Percentiles rank a stretch among this genome's conserved stretches.
These are phyloP conservation scores for Drosophila miranda DNA, from an alignment of 1,140 invertebrate genomes.

Conservation along the genomic window DNA sequence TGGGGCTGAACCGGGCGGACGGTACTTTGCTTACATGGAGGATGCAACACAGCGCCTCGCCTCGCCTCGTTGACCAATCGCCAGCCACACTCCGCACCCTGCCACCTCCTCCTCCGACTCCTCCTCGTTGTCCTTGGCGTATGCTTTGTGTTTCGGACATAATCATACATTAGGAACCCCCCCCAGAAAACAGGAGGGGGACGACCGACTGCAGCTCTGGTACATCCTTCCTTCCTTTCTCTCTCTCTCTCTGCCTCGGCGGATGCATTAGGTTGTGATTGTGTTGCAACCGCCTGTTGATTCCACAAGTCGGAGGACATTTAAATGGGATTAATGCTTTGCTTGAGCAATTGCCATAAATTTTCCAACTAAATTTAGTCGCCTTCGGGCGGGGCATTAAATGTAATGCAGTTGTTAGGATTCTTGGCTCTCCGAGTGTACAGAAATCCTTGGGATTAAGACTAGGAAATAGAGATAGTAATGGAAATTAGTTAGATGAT, in stretches of 20 bases:
- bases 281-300: slow-evolving; percentile 57
- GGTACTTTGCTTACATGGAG: too few species aligned
- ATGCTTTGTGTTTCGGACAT: slow-evolving; percentile 58
- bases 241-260: slow-evolving; percentile 1
- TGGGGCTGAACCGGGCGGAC: slow-evolving; percentile 41
- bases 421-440: neutral
- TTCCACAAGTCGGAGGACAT: slow-evolving; percentile 35
- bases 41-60: slow-evolving; percentile 20
- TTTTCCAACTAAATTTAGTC: slow-evolving; percentile 12
- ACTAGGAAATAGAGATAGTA: too few species aligned
- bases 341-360: slow-evolving; percentile 46
- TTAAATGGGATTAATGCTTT: slow-evolving; percentile 46
- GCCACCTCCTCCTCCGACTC: neutral
- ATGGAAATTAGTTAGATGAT: neutral
- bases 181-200: slow-evolving; percentile 5
- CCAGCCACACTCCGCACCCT: slow-evolving; percentile 12
- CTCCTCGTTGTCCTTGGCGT: slow-evolving; percentile 32
- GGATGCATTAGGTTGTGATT: slow-evolving; percentile 65
- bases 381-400: slow-evolving; percentile 7
- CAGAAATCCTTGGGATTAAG: slow-evolving; percentile 18
- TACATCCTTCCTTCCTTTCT: slow-evolving; percentile 44
- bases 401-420: slow-evolving; percentile 24
- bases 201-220: too few species aligned
- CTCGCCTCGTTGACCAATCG: slow-evolving; percentile 59
- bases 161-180: slow-evolving; percentile 67